phyloP scores from a whole-genome alignment of 2,113 vertebrate genomes.

The Chrysemys picta region DNA sequence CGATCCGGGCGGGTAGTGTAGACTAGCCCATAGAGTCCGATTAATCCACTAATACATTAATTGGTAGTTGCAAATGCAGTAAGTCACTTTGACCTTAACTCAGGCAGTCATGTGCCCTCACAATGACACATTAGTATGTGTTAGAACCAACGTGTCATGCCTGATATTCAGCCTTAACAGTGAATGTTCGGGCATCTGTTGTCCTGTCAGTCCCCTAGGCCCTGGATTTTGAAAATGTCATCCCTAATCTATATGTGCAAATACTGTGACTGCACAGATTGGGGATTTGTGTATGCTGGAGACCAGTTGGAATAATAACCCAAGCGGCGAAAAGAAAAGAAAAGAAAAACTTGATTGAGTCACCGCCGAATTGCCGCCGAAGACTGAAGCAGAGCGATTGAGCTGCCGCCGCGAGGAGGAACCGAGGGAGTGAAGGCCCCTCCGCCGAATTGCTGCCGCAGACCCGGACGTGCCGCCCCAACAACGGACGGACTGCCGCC shows the following conservation, averaged over 20 bases:
- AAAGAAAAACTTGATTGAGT: too few species aligned
- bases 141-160: not conserved
- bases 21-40: not conserved
- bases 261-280: rapidly evolving
- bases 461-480: too few species aligned
- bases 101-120: rapidly evolving
- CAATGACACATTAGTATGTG: rapidly evolving
- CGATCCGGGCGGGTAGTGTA: too few species aligned
- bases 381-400: too few species aligned
- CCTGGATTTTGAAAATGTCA: rapidly evolving
- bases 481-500: too few species aligned
- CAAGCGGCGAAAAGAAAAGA: too few species aligned
- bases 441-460: too few species aligned
- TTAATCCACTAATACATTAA: rapidly evolving
- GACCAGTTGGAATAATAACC: not conserved
- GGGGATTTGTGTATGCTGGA: rapidly evolving
- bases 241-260: not conserved
- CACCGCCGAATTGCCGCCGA: too few species aligned
- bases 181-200: not conserved
- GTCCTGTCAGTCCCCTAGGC: rapidly evolving
- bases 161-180: not conserved
- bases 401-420: too few species aligned
- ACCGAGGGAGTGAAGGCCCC: too few species aligned
- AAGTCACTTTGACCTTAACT: not conserved
- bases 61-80: not conserved